phyloP scores from a whole-genome alignment of 2,797 vertebrate genomes.

The Chromobotia macracanthus region DNA sequence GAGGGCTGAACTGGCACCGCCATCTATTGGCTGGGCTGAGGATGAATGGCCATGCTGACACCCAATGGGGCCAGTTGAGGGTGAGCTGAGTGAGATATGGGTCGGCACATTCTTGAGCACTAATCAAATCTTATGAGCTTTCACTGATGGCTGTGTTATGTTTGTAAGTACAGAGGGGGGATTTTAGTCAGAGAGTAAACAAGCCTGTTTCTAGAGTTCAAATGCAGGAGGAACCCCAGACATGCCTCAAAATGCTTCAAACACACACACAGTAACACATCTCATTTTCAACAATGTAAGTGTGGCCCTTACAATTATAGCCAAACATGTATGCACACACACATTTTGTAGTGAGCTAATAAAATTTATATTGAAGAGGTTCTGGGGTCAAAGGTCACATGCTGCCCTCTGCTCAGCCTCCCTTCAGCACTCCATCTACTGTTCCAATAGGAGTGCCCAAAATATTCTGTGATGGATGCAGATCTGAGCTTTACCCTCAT shows the following conservation, averaged over 20 bases:
- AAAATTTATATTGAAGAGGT: conserved; percentile 51
- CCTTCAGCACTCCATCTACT: conserved; percentile 46
- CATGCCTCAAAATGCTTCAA: conserved; percentile 17
- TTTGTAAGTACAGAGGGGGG: conserved; percentile 6
- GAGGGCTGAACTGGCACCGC: conserved; percentile 52
- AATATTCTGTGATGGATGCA: conserved; percentile 47
- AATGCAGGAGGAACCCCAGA: conserved; percentile 33
- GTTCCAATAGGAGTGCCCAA: conserved; percentile 32
- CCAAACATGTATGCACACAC: neutral
- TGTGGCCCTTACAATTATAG: neutral
- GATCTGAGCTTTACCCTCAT: conserved; percentile 16
- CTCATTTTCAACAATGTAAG: neutral
- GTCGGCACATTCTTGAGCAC: conserved; percentile 55
- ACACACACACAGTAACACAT: neutral
- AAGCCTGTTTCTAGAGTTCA: conserved; percentile 22
- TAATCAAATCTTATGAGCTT: conserved; percentile 62
- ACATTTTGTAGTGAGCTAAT: conserved; percentile 28
- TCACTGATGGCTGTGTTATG: conserved; percentile 21
- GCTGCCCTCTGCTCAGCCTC: conserved; percentile 48
- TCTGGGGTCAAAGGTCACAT: conserved; percentile 54
- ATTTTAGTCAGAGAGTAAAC: conserved; percentile 19
- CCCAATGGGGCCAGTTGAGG: conserved; percentile 80
- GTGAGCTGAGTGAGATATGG: conserved; percentile 67
- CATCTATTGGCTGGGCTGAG: conserved; percentile 72
- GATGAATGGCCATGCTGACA: conserved; percentile 72